Conservation (phyloP, 2,113 vertebrate genomes). For the Stegastes partitus region DNA sequence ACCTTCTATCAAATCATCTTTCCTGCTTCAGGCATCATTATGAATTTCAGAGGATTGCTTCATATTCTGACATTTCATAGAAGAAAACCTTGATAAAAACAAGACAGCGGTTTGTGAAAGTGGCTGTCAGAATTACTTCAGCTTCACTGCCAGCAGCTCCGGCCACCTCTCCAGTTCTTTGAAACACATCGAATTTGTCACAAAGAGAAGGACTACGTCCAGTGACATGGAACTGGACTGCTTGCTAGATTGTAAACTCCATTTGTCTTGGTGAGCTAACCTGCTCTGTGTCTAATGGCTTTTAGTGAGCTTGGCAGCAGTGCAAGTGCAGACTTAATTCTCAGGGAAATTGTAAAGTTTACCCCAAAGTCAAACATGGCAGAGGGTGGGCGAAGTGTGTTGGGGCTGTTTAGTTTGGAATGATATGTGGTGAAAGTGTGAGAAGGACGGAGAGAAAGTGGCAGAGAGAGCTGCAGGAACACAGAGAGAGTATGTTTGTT, state of each 20-base stretch:
- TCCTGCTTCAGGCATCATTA: no score
- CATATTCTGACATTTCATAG: background rate
- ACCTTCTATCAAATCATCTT: no score
- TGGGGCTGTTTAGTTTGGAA: conserved; percentile 46
- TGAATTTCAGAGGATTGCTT: background rate
- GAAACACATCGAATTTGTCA: background rate
- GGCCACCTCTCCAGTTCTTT: conserved; percentile 1
- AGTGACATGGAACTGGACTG: conserved; percentile 5
- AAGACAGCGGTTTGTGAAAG: conserved; percentile 30
- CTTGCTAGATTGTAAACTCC: conserved; percentile 19
- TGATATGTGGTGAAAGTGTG: background rate
- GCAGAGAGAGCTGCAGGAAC: background rate
- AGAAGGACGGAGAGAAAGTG: background rate
- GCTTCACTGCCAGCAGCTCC: background rate
- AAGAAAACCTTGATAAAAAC: background rate
- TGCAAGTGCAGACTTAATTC: background rate
- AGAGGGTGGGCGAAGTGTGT: conserved; percentile 1
- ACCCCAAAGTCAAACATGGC: conserved; percentile 41
- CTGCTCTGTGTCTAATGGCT: conserved; percentile 27
- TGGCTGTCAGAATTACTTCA: background rate
- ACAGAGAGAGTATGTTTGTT: background rate
- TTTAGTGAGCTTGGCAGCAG: conserved; percentile 50
- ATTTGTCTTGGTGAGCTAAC: conserved; percentile 19
- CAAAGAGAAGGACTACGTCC: background rate
- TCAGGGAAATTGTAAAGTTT: conserved; percentile 32